Base-by-base conservation (phyloP, 1,140 invertebrate species). In the Micrasema longulum region DNA sequence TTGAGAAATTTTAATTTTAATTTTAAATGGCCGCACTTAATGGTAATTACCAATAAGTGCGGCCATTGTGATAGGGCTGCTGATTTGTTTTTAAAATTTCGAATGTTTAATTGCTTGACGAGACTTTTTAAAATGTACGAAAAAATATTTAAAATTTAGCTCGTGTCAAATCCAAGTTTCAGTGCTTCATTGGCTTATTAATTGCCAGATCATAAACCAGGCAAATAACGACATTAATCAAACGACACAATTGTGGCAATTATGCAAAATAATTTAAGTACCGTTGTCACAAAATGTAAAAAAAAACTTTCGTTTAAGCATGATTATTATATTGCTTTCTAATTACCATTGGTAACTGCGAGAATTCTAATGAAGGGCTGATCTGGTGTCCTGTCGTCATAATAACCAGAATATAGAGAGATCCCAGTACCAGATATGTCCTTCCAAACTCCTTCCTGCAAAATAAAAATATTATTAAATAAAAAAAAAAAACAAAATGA, bases 401-500 rank as follows among this genome's bases (percentile, higher is more conserved):
- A 85, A 72, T 82, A 85, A 2, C 82, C 83, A 0, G 81, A 77
- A 72, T 82, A 85, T 66, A 85, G 69, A 4, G 81, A 82, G 18
- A 85, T 79, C 0, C 77, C 75, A 3, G 80, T 79, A 2, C 81
- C 81, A 11, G 73, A 47, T 11, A 85, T 81, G 1, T 67, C 72
- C 68, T 83, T 81, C 84, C 84, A 85, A 26, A 26, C 23, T n/a
- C 71, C 16, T 0, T 78, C 69, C 45, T 78, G 67, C 50, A 72
- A 73, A 35, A 69, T n/a, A 31, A 31, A 31, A 31, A 31, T 7
- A 31, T 31, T 2, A 2, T 31, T 31, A 31, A 31, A 31, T 31
- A n/a, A n/a, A n/a, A n/a, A n/a, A n/a, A n/a, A n/a, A n/a, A n/a
- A n/a, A n/a, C n/a, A n/a, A n/a, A n/a, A n/a, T n/a, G n/a, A n/a